Percentiles rank a stretch among this genome's conserved stretches.
Conservation (phyloP, 2,797 vertebrate species). For the Halcyon badia region DNA sequence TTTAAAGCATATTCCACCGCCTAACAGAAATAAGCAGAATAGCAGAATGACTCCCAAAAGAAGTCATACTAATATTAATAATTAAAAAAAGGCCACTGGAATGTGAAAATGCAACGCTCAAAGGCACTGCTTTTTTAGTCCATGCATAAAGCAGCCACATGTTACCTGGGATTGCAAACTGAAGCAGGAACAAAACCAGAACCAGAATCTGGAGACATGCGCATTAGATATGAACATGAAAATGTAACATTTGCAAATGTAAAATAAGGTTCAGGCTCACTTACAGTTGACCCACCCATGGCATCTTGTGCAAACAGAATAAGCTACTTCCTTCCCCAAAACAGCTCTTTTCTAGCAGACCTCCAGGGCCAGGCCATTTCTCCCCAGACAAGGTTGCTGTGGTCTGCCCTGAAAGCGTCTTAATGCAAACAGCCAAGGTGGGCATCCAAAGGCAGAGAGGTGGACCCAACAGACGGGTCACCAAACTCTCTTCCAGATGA, state of each 20-base stretch:
- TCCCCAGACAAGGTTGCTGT: not conserved
- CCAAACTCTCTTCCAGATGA: not conserved
- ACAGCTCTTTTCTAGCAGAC: conserved; percentile 77
- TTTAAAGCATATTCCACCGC: not conserved
- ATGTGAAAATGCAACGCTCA: not conserved
- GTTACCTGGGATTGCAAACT: not conserved
- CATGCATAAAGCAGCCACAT: not conserved
- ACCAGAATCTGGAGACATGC: not conserved
- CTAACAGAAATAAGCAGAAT: not conserved
- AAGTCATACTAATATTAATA: not conserved
- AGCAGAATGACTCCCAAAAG: not conserved
- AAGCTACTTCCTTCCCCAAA: conserved; percentile 80
- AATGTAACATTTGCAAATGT: not conserved
- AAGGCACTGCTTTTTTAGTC: not conserved
- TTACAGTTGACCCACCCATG: not conserved
- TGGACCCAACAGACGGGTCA: not conserved
- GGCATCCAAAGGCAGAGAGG: not conserved
- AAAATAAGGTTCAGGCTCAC: not conserved
- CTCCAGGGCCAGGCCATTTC: conserved; percentile 79
- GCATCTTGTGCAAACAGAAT: not conserved
- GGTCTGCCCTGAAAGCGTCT: not conserved
- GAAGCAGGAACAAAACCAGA: not conserved
- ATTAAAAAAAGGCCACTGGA: not conserved
- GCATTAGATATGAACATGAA: not conserved
- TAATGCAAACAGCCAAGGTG: not conserved